phyloP scores from a whole-genome alignment of 2,888 invertebrate genomes.

The Zhengitettix transpicula region DNA sequence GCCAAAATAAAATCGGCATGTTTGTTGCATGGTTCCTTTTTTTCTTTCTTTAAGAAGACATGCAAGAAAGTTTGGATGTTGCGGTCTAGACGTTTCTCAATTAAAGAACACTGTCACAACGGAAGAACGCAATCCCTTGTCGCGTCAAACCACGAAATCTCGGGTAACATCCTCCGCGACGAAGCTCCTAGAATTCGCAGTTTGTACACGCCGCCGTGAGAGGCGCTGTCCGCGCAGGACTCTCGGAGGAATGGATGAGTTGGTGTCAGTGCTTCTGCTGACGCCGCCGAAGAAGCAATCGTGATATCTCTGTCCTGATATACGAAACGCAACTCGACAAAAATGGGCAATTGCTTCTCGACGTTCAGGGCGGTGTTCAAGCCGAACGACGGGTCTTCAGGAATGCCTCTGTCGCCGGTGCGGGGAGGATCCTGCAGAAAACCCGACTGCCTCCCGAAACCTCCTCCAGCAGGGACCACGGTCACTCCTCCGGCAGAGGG shows the following conservation, averaged over 20 bases:
- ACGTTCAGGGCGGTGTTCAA: slow-evolving; percentile 22
- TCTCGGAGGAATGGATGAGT: not conserved
- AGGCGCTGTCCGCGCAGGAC: not conserved
- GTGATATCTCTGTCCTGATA: too few relatives aligned
- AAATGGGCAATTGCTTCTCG: slow-evolving; percentile 23
- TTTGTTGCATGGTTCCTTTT: too few relatives aligned
- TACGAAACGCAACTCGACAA: too few relatives aligned
- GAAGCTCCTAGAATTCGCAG: not conserved
- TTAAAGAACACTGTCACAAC: too few relatives aligned
- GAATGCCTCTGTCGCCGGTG: slow-evolving; percentile 17
- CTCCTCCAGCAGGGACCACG: slow-evolving; percentile 13
- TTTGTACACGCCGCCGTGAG: not conserved
- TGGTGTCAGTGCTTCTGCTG: not conserved
- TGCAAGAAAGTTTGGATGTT: too few relatives aligned
- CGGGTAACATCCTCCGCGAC: too few relatives aligned
- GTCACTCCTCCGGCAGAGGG: too few relatives aligned
- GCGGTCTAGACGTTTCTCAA: too few relatives aligned
- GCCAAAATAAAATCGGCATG: too few relatives aligned
- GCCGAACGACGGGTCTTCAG: slow-evolving; percentile 14
- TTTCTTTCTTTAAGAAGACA: too few relatives aligned
- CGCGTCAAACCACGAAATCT: too few relatives aligned
- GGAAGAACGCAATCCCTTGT: too few relatives aligned
- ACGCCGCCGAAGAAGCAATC: not conserved
- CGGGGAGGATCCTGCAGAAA: slow-evolving; percentile 15
- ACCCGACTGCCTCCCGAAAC: slow-evolving; percentile 22